Percentiles rank a stretch among this genome's conserved stretches.
Evolutionary conservation across 1,140 invertebrate genomes (phyloP).

Genomic region (Chelonus insularis): DNA sequence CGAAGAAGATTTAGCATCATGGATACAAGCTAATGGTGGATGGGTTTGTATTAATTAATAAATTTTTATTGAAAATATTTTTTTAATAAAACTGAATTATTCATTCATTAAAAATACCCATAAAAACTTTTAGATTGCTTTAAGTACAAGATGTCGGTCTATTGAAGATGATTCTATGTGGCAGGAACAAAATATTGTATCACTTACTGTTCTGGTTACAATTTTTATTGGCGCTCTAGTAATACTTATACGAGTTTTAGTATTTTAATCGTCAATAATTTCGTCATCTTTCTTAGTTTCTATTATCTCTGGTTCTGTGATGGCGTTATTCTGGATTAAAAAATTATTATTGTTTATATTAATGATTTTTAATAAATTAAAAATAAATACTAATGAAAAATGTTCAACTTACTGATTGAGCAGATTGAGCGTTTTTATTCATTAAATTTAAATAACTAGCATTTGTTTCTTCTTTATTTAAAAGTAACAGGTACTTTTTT

Average conservation of each 20-base stretch:
- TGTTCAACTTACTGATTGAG: neutral
- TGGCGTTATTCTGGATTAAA: constrained; percentile 4
- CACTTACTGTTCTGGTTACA: constrained; percentile 28
- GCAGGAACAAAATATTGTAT: constrained; percentile 31
- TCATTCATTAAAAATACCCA: no score
- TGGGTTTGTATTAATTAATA: constrained; percentile 63
- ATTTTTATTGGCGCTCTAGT: constrained; percentile 31
- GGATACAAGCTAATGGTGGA: constrained; percentile 73
- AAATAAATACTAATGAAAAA: neutral
- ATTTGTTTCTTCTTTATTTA: constrained; percentile 79
- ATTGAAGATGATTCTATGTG: constrained; percentile 30
- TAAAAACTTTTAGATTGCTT: constrained; percentile 37
- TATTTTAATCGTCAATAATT: constrained; percentile 27
- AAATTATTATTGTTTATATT: neutral
- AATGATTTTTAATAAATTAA: neutral
- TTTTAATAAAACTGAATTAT: constrained; percentile 7
- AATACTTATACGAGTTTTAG: constrained; percentile 32
- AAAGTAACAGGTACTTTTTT: constrained; percentile 72
- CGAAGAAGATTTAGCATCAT: constrained; percentile 68
- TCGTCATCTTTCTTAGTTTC: neutral
- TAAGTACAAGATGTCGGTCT: constrained; percentile 39
- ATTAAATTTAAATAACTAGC: constrained; percentile 47
- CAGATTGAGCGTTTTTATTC: constrained; percentile 33
- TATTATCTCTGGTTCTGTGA: constrained; percentile 12
- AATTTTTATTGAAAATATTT: neutral